These are phyloP conservation scores for Cichladusa arquata DNA, from an alignment of 2,113 vertebrate genomes.

Conservation along the genomic window DNA sequence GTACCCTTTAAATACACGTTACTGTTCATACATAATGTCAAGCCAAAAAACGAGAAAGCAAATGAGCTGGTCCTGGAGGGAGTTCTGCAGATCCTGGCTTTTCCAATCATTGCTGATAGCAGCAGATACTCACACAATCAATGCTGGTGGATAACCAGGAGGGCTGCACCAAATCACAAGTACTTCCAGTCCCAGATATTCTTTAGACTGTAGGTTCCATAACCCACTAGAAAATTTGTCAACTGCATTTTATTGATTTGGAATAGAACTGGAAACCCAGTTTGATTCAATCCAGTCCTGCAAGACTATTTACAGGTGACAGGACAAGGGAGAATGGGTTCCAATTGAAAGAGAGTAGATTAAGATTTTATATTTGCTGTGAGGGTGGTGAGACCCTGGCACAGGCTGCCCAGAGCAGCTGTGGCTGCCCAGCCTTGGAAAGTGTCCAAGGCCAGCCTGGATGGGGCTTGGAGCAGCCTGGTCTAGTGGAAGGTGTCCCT, in stretches of 20 bases:
- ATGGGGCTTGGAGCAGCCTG: neutral
- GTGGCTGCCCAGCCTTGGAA: neutral
- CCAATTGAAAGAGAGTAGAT: neutral
- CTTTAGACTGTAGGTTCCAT: neutral
- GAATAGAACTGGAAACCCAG: neutral
- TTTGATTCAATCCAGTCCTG: no score
- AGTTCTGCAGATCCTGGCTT: neutral
- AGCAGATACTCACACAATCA: neutral
- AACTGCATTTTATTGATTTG: neutral
- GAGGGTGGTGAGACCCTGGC: neutral
- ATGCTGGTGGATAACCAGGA: neutral
- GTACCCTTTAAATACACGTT: neutral
- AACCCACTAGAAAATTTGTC: neutral
- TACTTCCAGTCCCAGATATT: neutral
- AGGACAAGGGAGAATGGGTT: neutral
- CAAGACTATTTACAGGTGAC: neutral
- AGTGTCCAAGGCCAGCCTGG: neutral
- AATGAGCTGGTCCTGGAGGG: neutral
- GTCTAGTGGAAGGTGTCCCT: accelerated
- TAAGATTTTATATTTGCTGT: neutral
- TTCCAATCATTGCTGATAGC: neutral
- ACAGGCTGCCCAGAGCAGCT: neutral
- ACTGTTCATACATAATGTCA: neutral
- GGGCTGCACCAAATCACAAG: neutral
- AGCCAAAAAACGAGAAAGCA: constrained; percentile 19